phyloP scores from a whole-genome alignment of 2,113 vertebrate species.

The Cranoglanis bouderius region DNA sequence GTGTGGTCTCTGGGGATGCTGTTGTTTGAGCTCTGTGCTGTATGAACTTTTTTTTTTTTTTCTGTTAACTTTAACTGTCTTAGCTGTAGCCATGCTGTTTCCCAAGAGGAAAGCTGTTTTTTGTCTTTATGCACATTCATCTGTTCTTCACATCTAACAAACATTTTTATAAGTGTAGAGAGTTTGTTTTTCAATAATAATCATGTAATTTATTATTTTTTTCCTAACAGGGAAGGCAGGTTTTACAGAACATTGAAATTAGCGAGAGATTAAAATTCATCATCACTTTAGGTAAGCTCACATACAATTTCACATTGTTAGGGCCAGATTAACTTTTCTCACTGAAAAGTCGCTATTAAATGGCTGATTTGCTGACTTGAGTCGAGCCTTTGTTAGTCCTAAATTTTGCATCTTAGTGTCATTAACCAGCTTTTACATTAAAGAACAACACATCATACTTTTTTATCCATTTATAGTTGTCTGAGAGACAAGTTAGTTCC shows the following conservation, averaged over 20 bases:
- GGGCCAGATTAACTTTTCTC: not conserved
- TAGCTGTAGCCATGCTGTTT: no score
- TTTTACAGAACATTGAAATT: conserved; percentile 90
- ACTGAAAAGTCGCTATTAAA: not conserved
- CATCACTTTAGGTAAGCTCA: conserved; percentile 85
- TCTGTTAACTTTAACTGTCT: not conserved
- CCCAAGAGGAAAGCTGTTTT: not conserved
- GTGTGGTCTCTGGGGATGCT: conserved; percentile 95
- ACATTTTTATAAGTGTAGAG: no score
- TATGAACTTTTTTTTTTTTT: conserved; percentile 70
- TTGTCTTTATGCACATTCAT: not conserved
- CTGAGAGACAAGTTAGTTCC: no score
- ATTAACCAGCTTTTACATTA: no score
- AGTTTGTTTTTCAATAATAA: not conserved
- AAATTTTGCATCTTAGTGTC: not conserved
- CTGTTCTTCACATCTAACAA: not conserved
- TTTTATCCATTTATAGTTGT: no score
- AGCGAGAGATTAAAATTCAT: conserved; percentile 92
- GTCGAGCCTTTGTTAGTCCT: not conserved
- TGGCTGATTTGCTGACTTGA: not conserved
- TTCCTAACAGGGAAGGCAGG: conserved; percentile 81
- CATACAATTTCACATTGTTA: not conserved
- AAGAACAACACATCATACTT: no score
- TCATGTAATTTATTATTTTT: not conserved
- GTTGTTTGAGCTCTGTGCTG: conserved; percentile 91